phyloP scores from a whole-genome alignment of 2,113 vertebrate species.

The Brachyhypopomus occidentalis region DNA sequence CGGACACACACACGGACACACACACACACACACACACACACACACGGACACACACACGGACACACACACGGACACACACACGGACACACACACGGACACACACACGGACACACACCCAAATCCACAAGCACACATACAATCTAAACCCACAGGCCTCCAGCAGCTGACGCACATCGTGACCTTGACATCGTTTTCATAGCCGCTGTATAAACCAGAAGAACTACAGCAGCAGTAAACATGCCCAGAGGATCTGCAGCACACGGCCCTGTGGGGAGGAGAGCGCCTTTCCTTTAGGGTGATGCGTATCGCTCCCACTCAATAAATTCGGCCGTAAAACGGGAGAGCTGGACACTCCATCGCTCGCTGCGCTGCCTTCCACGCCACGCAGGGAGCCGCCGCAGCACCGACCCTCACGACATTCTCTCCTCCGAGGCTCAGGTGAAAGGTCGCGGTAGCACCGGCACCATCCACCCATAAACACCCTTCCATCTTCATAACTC shows the following conservation, averaged over 20 bases:
- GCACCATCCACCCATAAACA: neutral
- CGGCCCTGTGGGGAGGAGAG: neutral
- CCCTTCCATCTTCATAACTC: neutral
- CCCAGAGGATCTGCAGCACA: slow-evolving; percentile 14
- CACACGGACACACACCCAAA: neutral
- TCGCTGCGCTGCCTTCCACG: neutral
- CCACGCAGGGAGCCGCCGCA: slow-evolving; percentile 1
- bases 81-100: slow-evolving; percentile 13
- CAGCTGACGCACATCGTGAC: slow-evolving; percentile 26
- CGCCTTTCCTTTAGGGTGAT: slow-evolving; percentile 23
- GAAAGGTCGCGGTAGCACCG: slow-evolving; percentile 18
- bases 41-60: slow-evolving; percentile 9
- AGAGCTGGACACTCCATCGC: slow-evolving; percentile 3
- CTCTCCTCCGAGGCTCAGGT: neutral
- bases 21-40: no score
- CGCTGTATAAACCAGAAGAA: slow-evolving; percentile 34
- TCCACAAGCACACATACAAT: slow-evolving; percentile 27
- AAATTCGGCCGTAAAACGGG: slow-evolving; percentile 23
- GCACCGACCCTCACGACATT: slow-evolving; percentile 16
- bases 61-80: slow-evolving; percentile 8
- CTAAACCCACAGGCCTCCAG: slow-evolving; percentile 20
- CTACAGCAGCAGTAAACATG: slow-evolving; percentile 38
- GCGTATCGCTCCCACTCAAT: slow-evolving; percentile 3
- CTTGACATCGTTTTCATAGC: slow-evolving; percentile 53
- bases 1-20: slow-evolving; percentile 13